A percentile compares a stretch with the other conserved stretches of the same genome.
These are phyloP conservation scores for Dryobates pubescens DNA, from an alignment of 2,797 vertebrate genomes.

Conservation along the genomic window DNA sequence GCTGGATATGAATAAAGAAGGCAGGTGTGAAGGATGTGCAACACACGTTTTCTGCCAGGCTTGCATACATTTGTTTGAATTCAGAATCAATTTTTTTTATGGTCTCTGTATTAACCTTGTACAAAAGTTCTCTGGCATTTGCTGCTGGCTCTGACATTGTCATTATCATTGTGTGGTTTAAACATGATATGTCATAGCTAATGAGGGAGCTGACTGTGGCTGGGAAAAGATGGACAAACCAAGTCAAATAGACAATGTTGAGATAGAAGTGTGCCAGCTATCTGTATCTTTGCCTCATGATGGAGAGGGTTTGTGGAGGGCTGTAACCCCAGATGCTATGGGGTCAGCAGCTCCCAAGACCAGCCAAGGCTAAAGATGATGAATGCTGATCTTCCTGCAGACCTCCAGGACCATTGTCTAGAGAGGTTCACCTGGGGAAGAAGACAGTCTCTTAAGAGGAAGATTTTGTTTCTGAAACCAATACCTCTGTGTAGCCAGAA, in stretches of 20 bases:
- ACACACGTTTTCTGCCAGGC: not conserved
- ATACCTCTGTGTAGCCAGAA: not conserved
- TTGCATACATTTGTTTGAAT: not conserved
- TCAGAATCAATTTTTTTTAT: not conserved
- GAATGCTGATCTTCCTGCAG: not conserved
- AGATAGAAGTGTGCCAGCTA: not conserved
- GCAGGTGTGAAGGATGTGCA: not conserved
- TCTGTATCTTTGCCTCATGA: not conserved
- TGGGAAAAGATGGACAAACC: not conserved
- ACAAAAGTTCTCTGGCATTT: not conserved
- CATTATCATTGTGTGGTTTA: not conserved
- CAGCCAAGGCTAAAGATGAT: not conserved
- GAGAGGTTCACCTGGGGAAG: not conserved
- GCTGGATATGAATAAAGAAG: not conserved
- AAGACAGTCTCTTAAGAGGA: not conserved
- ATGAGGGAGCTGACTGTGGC: not conserved
- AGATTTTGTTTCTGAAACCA: not conserved
- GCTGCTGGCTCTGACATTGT: not conserved
- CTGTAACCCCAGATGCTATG: accelerated
- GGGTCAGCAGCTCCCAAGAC: not conserved
- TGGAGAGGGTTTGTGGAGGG: not conserved
- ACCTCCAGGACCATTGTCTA: not conserved
- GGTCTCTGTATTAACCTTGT: not conserved
- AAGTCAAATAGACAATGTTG: not conserved
- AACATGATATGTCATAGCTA: conserved; percentile 23